Evolutionary conservation across 2,797 vertebrate genomes (phyloP).

Genomic region (Poecile montanus): DNA sequence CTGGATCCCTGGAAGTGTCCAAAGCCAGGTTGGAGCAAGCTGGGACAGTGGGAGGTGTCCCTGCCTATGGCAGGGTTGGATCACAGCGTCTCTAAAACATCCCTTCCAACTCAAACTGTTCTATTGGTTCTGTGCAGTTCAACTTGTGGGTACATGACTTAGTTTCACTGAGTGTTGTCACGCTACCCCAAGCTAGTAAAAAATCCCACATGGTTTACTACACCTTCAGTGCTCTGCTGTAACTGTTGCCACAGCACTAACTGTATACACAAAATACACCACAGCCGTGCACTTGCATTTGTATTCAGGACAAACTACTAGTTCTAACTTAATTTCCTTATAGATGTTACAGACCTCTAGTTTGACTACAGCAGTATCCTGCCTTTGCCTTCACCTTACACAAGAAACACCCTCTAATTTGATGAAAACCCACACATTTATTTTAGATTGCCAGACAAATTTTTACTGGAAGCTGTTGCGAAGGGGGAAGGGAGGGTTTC

Average conservation of each 20-base stretch:
- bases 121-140: background rate
- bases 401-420: background rate
- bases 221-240: background rate
- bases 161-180: background rate
- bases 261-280: background rate
- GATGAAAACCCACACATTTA: background rate
- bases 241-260: background rate
- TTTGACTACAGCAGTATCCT: background rate
- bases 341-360: background rate
- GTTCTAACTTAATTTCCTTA: background rate
- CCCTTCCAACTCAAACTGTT: background rate
- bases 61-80: background rate
- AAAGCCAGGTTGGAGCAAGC: background rate
- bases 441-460: background rate
- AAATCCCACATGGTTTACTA: background rate
- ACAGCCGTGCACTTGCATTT: background rate
- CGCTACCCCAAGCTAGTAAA: background rate
- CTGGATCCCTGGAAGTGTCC: background rate
- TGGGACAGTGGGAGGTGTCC: rapidly evolving
- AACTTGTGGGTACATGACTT: background rate
- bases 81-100: background rate
- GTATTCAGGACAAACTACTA: background rate
- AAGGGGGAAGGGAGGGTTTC: background rate
- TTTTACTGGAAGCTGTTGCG: background rate
- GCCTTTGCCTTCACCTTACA: background rate